Conservation (phyloP, 2,888 invertebrate genomes). For the Encarsia formosa region DNA sequence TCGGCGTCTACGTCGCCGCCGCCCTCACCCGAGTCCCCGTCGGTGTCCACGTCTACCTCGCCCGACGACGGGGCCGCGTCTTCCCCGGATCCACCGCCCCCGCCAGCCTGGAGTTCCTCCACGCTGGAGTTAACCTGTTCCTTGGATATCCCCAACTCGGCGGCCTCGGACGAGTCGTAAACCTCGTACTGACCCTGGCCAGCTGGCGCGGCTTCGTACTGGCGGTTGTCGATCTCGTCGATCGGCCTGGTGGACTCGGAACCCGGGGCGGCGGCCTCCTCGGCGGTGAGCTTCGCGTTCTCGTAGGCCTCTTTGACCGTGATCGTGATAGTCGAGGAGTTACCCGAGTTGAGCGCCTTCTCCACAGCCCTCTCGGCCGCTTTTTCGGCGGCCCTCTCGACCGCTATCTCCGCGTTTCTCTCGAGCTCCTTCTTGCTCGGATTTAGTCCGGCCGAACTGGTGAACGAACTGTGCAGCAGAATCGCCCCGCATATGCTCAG, state of each 20-base stretch:
- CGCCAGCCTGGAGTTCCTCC: conserved; percentile 2
- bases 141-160: conserved; percentile 14
- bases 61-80: background rate
- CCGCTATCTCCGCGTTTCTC: conserved; percentile 45
- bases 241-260: conserved; percentile 29
- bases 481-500: no score
- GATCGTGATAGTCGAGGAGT: conserved; percentile 40
- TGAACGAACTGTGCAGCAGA: no score
- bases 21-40: background rate
- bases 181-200: background rate
- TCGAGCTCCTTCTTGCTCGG: conserved; percentile 37
- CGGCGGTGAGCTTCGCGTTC: conserved; percentile 36
- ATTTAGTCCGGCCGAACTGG: no score
- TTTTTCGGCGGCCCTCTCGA: conserved; percentile 45
- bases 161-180: conserved; percentile 15
- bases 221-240: conserved; percentile 10
- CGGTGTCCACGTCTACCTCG: background rate
- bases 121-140: conserved; percentile 21
- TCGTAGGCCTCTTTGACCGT: conserved; percentile 41
- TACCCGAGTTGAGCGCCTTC: conserved; percentile 44
- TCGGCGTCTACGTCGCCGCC: background rate
- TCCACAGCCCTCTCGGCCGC: conserved; percentile 47
- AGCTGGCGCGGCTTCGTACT: conserved; percentile 1
- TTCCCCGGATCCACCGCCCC: background rate
- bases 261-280: conserved; percentile 33